Conservation (phyloP, 2,113 vertebrate genomes). For the Rana temporaria region DNA sequence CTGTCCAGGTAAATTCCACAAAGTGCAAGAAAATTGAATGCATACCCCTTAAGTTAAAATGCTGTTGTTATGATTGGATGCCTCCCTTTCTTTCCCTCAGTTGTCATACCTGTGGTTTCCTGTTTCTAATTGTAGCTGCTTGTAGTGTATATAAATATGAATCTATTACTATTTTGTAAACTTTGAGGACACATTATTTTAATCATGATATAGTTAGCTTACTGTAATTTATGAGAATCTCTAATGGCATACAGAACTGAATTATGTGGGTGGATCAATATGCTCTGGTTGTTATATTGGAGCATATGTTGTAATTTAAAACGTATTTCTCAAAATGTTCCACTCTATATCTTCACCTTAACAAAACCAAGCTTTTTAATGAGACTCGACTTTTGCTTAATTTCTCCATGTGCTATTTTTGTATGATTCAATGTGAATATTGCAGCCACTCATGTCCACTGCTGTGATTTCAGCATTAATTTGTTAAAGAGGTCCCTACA, state of each 20-base stretch:
- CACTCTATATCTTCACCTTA: not conserved
- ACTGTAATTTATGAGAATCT: not conserved
- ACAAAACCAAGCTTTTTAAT: slow-evolving; percentile 4
- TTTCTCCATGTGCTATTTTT: slow-evolving; percentile 52
- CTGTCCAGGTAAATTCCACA: too few species aligned
- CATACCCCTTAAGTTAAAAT: too few species aligned
- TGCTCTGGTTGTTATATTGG: not conserved
- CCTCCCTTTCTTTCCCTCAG: too few species aligned
- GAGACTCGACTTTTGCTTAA: slow-evolving; percentile 21
- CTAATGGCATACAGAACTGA: not conserved
- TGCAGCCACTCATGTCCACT: slow-evolving; percentile 51
- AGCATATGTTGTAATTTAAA: not conserved
- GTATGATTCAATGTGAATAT: slow-evolving; percentile 42
- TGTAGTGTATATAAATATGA: not conserved
- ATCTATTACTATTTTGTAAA: not conserved
- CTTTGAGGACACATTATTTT: not conserved
- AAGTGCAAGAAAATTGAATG: too few species aligned
- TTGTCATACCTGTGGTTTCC: too few species aligned
- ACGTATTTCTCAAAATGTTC: not conserved
- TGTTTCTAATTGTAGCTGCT: not conserved
- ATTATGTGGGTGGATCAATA: not conserved
- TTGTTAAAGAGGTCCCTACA: slow-evolving; percentile 56
- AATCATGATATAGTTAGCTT: not conserved
- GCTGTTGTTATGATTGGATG: too few species aligned
- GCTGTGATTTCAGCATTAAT: slow-evolving; percentile 50